Evolutionary conservation across 2,888 invertebrate genomes (phyloP), one percentile per base, ranked within the genome.

Genomic region (Ephialtes manifestator): DNA sequence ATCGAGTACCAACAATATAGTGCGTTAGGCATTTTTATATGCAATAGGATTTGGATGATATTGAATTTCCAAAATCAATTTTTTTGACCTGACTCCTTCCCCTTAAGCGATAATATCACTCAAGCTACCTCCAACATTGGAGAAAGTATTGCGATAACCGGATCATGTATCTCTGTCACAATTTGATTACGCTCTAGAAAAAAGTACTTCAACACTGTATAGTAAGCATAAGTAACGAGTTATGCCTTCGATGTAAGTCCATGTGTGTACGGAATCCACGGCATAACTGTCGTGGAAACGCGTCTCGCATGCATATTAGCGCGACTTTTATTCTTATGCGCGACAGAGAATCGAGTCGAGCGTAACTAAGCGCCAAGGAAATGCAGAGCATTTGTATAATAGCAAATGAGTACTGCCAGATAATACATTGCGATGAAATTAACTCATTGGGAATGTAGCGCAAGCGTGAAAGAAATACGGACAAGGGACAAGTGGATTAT

Each of bases 131-230:
- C 39, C 20, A 10, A 72, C 39, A 53, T 75, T 35, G 46, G 71
- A 60, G 81, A 87, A 89, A 88, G 87, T 77, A 77, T 86, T 89
- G 85, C 81, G 84, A 86, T 82, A 85, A 84, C 84, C 86, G 83
- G 85, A 88, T 83, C 60, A 28, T 79, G 74, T 85, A 86, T 89
- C 82, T 55, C 78, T 83, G 85, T 84, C 86, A 84, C 76, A 85
- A 87, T 87, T 24, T 75, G 84, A 86, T 87, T 87, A 86, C 87
- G 87, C 24, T 86, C 83, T 39, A 0, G 24, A 39, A 13, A 24
- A 13, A 39, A 8, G 4, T 2, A 28, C 31, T 51, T 15, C 10
- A 4, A 15, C 4, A 15, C n/a, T 15, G 48, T 48, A 48, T n/a
- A 48, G 3, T n/a, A 48, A 48, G 15, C 48, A 48, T 48, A 11